Conservation (phyloP, 2,888 invertebrate species). For the Bimastos eiseni region DNA sequence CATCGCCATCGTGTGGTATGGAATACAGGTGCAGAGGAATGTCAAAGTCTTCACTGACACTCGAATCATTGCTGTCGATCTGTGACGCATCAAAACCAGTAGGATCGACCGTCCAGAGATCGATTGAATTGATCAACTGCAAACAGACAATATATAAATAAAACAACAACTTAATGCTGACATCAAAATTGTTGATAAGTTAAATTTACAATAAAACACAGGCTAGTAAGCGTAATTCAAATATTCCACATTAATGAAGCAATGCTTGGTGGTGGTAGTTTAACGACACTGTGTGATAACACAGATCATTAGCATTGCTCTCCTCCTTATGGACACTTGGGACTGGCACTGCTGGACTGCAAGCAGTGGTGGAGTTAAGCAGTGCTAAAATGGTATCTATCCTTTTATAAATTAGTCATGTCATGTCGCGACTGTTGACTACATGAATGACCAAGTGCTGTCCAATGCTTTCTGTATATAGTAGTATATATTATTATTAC, state of each 20-base stretch:
- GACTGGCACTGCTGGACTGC: too few relatives aligned
- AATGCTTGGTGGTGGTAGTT: neutral
- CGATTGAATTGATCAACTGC: neutral
- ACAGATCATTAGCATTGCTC: too few relatives aligned
- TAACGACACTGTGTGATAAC: too few relatives aligned
- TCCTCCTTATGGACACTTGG: too few relatives aligned
- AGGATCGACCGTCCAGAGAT: neutral
- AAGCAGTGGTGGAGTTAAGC: too few relatives aligned
- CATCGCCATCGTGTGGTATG: neutral
- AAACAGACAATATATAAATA: neutral
- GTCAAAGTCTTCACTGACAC: neutral
- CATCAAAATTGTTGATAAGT: neutral
- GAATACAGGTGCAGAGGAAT: neutral
- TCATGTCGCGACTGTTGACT: too few relatives aligned
- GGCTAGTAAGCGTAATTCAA: neutral
- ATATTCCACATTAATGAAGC: neutral
- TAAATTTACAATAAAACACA: neutral
- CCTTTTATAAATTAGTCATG: too few relatives aligned
- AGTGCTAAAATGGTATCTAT: too few relatives aligned
- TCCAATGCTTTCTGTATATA: too few relatives aligned
- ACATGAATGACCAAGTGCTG: too few relatives aligned
- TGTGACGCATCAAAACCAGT: neutral
- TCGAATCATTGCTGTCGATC: neutral
- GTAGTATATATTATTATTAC: too few relatives aligned
- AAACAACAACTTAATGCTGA: neutral